Evolutionary conservation across 2,888 invertebrate genomes (phyloP).

Genomic region (Periphyllus acericola): DNA sequence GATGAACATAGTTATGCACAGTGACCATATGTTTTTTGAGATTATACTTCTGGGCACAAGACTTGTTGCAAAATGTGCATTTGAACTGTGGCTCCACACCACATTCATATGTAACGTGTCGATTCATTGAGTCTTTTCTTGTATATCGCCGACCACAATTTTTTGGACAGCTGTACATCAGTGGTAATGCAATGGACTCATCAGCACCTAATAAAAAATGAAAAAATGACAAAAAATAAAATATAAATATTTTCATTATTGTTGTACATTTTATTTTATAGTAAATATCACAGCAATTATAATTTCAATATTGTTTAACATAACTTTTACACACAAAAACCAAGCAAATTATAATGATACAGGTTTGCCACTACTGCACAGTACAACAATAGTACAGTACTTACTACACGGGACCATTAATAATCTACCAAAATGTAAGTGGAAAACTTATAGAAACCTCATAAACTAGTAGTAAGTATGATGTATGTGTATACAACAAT

Average conservation of each 20-base stretch:
- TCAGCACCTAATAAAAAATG: slow-evolving; percentile 1
- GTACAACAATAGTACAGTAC: neutral
- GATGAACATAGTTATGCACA: slow-evolving; percentile 40
- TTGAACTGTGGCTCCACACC: slow-evolving; percentile 68
- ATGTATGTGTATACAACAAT: too few relatives aligned
- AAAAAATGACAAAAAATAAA: neutral
- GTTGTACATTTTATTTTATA: neutral
- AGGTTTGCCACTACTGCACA: neutral
- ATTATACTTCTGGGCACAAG: slow-evolving; percentile 63
- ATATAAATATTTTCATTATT: neutral
- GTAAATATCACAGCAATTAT: neutral
- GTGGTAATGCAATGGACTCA: neutral
- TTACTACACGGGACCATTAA: neutral
- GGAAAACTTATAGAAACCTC: too few relatives aligned
- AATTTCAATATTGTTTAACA: neutral
- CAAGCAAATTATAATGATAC: slow-evolving; percentile 10
- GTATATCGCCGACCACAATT: slow-evolving; percentile 63
- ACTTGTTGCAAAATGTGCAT: slow-evolving; percentile 66
- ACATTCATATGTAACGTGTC: slow-evolving; percentile 65
- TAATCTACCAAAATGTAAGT: too few relatives aligned
- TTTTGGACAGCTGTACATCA: slow-evolving; percentile 55
- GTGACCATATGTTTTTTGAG: slow-evolving; percentile 60
- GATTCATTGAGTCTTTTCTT: slow-evolving; percentile 59
- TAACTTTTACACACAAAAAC: slow-evolving; percentile 3
- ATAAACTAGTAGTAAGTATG: too few relatives aligned